Evolutionary conservation across 2,113 vertebrate species (phyloP).

Genomic region (Oryzias curvinotus): DNA sequence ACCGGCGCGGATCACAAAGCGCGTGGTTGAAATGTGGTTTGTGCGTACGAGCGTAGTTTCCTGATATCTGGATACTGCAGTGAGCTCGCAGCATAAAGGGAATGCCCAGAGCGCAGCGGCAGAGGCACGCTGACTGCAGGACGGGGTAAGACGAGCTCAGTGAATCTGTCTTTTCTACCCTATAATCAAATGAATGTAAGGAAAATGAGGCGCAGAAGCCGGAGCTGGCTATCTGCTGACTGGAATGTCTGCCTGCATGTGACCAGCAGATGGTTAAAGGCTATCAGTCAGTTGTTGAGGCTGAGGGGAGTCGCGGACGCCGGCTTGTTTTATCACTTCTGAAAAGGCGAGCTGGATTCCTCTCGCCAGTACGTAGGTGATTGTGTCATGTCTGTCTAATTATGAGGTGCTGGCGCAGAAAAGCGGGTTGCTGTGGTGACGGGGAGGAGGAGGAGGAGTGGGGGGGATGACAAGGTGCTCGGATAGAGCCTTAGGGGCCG

Average conservation of each 20-base stretch:
- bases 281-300: slow-evolving; percentile 38
- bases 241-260: slow-evolving; percentile 63
- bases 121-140: slow-evolving; percentile 39
- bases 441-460: slow-evolving; percentile 32
- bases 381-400: slow-evolving; percentile 64
- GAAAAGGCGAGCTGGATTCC: slow-evolving; percentile 49
- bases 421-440: slow-evolving; percentile 62
- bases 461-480: slow-evolving; percentile 39
- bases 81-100: slow-evolving; percentile 55
- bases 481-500: slow-evolving; percentile 26
- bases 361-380: slow-evolving; percentile 49
- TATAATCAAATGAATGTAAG: slow-evolving; percentile 54
- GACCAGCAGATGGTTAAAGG: slow-evolving; percentile 46
- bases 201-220: slow-evolving; percentile 33
- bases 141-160: slow-evolving; percentile 64
- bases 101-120: slow-evolving; percentile 43
- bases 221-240: slow-evolving; percentile 54
- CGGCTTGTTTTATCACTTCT: slow-evolving; percentile 52
- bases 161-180: slow-evolving; percentile 35
- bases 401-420: slow-evolving; percentile 61
- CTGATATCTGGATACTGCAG: slow-evolving; percentile 57
- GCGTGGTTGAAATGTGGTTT: slow-evolving; percentile 42
- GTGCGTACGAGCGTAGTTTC: slow-evolving; percentile 22
- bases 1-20: slow-evolving; percentile 53
- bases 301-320: slow-evolving; percentile 42